phyloP scores from a whole-genome alignment of 2,888 invertebrate genomes.

The Cotesia congregata region DNA sequence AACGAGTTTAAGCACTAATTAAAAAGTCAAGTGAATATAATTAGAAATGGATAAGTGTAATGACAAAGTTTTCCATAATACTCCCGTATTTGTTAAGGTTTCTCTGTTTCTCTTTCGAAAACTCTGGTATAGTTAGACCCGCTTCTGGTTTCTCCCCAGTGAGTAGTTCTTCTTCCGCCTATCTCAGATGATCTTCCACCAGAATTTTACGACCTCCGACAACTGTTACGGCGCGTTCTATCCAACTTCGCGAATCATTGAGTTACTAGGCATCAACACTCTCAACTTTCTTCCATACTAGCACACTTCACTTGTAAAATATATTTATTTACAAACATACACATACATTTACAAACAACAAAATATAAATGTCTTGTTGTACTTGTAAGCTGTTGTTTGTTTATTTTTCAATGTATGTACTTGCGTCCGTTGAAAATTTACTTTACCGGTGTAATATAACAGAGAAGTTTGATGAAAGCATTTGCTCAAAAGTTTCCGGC shows the following conservation, averaged over 20 bases:
- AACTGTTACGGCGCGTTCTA: conserved; percentile 4
- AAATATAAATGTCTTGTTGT: conserved; percentile 4
- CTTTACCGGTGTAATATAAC: conserved; percentile 20
- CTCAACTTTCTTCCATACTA: conserved; percentile 16
- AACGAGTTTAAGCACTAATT: not conserved
- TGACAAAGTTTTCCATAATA: conserved; percentile 11
- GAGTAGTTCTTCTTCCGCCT: conserved; percentile 8
- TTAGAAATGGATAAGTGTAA: conserved; percentile 12
- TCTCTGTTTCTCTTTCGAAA: not conserved
- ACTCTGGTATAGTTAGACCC: not conserved
- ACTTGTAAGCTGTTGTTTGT: conserved; percentile 30
- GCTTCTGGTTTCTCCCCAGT: conserved; percentile 11
- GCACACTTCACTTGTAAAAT: conserved; percentile 5
- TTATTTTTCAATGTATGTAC: not conserved
- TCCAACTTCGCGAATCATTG: conserved; percentile 46
- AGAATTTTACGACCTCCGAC: conserved; percentile 26
- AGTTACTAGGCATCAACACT: conserved; percentile 38
- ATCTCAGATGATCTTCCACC: conserved; percentile 27
- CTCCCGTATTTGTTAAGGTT: not conserved
- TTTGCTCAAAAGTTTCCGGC: conserved; percentile 44
- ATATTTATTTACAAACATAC: conserved; percentile 1
- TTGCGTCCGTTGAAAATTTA: conserved; percentile 31
- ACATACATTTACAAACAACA: not conserved
- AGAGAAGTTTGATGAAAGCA: conserved; percentile 26
- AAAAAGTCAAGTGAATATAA: not conserved